Evolutionary conservation across 2,888 invertebrate genomes (phyloP).

Genomic region (Deilephila elpenor): DNA sequence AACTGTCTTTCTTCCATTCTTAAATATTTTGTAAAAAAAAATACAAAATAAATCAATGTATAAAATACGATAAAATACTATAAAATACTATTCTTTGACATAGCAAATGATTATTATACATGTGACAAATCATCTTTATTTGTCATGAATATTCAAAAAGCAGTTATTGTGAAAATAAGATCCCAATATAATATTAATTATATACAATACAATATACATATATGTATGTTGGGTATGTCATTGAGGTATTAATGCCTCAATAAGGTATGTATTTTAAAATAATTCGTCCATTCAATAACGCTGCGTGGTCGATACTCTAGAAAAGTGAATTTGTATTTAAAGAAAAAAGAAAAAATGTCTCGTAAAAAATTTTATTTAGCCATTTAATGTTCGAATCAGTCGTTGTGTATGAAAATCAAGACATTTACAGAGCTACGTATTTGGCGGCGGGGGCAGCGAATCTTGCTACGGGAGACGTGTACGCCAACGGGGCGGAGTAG

Average conservation of each 20-base stretch:
- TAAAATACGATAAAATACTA: background rate
- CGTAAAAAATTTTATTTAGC: conserved; percentile 60
- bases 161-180: background rate
- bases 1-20: conserved; percentile 74
- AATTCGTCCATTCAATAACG: too few relatives aligned
- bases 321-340: background rate
- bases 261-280: too few relatives aligned
- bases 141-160: background rate
- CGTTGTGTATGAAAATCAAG: conserved; percentile 40
- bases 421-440: conserved; percentile 61
- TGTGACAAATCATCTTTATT: background rate
- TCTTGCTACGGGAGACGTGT: conserved; percentile 53
- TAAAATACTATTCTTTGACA: conserved; percentile 4
- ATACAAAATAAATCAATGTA: conserved; percentile 33
- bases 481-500: conserved; percentile 45
- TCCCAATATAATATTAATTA: too few relatives aligned
- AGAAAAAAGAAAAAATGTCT: conserved; percentile 31
- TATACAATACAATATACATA: too few relatives aligned
- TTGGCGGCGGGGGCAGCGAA: conserved; percentile 46
- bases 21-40: conserved; percentile 35
- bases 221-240: too few relatives aligned
- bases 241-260: too few relatives aligned
- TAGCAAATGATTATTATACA: background rate
- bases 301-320: too few relatives aligned
- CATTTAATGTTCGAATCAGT: conserved; percentile 59